Conservation (phyloP, 2,797 vertebrate species). For the Falco rusticolus region DNA sequence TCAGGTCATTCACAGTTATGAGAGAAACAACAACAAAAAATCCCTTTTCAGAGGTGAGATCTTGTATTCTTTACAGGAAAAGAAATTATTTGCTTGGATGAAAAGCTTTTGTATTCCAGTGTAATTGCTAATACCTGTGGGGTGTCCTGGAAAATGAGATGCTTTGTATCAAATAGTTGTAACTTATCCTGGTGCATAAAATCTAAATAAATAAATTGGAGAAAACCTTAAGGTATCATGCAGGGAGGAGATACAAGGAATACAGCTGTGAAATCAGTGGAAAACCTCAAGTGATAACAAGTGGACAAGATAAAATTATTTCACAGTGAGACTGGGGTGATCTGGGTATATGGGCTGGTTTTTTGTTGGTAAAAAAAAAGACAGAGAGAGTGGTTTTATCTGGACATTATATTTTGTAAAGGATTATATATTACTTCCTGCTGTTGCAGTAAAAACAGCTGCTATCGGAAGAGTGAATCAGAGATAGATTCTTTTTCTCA, state of each 20-base stretch:
- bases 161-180: conserved; percentile 73
- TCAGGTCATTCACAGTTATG: conserved; percentile 74
- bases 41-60: conserved; percentile 61
- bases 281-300: conserved; percentile 53
- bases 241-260: conserved; percentile 50
- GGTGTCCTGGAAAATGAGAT: conserved; percentile 76
- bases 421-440: neutral
- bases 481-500: neutral
- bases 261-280: conserved; percentile 54
- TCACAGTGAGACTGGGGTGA: conserved; percentile 1
- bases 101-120: conserved; percentile 73
- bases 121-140: conserved; percentile 77
- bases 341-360: neutral
- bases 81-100: conserved; percentile 78
- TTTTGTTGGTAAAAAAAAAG: neutral
- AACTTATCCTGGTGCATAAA: conserved; percentile 72
- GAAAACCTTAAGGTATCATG: conserved; percentile 41
- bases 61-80: conserved; percentile 71
- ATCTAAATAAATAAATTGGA: conserved; percentile 75
- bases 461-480: neutral
- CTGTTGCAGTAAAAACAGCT: neutral
- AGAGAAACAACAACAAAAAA: conserved; percentile 60
- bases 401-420: neutral
- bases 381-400: neutral
- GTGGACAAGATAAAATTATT: conserved; percentile 55